Conservation (phyloP, 2,888 invertebrate species). For the Podotricha telesiphe region DNA sequence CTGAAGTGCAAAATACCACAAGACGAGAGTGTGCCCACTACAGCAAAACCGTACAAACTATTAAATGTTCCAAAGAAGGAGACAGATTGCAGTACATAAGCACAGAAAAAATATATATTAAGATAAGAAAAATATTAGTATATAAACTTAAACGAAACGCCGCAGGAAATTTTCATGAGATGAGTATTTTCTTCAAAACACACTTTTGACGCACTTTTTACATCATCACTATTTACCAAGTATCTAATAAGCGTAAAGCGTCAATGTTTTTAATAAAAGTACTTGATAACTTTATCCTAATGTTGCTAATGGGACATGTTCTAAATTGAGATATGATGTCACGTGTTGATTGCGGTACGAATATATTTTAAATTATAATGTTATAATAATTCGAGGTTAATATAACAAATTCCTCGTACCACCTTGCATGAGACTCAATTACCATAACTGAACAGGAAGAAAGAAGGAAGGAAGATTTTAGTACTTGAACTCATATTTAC, state of each 20-base stretch:
- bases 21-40: too few species aligned
- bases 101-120: too few species aligned
- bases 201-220: background rate
- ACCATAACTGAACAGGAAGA: background rate
- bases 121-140: too few species aligned
- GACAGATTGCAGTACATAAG: too few species aligned
- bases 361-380: constrained; percentile 9
- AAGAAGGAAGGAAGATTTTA: background rate
- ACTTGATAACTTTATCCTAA: background rate
- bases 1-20: too few species aligned
- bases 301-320: background rate
- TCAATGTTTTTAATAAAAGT: background rate
- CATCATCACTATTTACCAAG: too few species aligned
- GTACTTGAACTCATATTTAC: background rate
- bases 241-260: background rate
- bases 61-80: too few species aligned
- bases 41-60: too few species aligned
- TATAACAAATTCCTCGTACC: background rate
- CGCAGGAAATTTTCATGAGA: too few species aligned
- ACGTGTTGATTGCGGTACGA: constrained; percentile 11
- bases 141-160: too few species aligned
- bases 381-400: constrained; percentile 16
- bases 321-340: constrained; percentile 16
- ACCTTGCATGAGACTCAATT: background rate
- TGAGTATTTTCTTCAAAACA: too few species aligned